Base-by-base conservation (phyloP, 2,888 invertebrate species). In the Drosophila flavopinicola region DNA sequence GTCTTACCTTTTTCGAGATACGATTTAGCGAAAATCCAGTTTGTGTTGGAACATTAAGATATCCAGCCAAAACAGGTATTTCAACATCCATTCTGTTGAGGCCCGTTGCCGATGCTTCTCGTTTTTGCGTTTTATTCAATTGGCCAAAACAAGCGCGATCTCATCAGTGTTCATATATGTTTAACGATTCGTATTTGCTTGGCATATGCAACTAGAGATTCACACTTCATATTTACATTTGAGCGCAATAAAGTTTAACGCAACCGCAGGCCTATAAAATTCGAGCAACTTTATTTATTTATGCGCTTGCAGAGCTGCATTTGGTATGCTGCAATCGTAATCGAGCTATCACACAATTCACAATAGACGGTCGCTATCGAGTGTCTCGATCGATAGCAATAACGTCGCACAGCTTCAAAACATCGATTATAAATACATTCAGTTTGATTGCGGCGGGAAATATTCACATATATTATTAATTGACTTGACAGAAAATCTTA, bases 41-140 rank as follows among this genome's bases (percentile, higher is more conserved):
- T 82, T 93, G 94, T 76, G 96, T 95, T 89, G 96, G 96, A 91
- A 96, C 93, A 90, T 95, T 93, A 87, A 96, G 93, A 92, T 93
- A 94, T 90, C 96, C 96, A 90, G 94, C 93, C 89, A 94, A 93
- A 85, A 95, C 92, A 89, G 95, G 94, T 91, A 94, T 94, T 92
- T 95, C 95, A 89, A 93, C 93, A 90, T 95, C 95, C 95, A 95
- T 95, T 80, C 83, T 87, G 84, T 84, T 59, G 73, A 57, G 68
- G 71, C 83, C 71, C 68, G 73, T 51, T 77, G 54, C 73, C 68
- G 66, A 69, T 49, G 60, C 75, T 65, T 52, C 56, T 32, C 44
- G 58, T n/a, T 60, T 60, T 63, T 57, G 49, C 37, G 41, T 67
- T 44, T 44, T 44, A 59, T 60, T 60, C 49, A 56, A 52, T 63